phyloP scores from a whole-genome alignment of 2,113 vertebrate genomes.

The Brachyhypopomus occidentalis region DNA sequence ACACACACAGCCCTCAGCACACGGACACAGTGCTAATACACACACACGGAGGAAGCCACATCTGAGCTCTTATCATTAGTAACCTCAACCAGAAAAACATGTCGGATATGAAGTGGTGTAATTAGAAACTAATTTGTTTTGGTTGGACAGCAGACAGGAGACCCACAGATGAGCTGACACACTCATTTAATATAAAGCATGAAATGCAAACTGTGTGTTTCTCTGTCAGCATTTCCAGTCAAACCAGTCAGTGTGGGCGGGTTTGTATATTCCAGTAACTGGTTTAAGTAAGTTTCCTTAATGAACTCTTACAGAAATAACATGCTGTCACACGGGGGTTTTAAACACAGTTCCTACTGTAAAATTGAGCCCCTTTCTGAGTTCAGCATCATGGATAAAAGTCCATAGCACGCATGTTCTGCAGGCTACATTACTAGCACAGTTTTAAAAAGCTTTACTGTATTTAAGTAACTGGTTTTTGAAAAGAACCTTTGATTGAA shows the following conservation, averaged over 20 bases:
- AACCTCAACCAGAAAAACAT: not conserved
- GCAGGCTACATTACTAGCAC: not conserved
- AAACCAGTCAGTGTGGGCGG: not conserved
- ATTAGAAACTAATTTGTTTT: no score
- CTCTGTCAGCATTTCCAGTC: not conserved
- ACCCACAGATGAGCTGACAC: not conserved
- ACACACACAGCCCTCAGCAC: not conserved
- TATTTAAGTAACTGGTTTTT: conserved; percentile 1
- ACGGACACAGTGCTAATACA: not conserved
- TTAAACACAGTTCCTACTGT: conserved; percentile 24
- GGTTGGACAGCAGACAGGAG: not conserved
- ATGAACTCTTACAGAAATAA: not conserved
- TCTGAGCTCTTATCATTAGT: not conserved
- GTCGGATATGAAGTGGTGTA: not conserved
- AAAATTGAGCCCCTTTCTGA: not conserved
- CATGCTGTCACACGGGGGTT: not conserved
- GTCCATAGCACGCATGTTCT: no score
- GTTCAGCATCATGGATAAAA: not conserved
- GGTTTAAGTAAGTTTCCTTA: not conserved
- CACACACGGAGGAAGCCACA: not conserved
- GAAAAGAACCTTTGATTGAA: no score
- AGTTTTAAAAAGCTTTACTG: not conserved
- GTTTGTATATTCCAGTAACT: not conserved
- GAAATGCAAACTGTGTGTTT: conserved; percentile 16
- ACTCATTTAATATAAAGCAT: not conserved